Evolutionary conservation across 2,797 vertebrate species (phyloP), one percentile per base, ranked within the genome.

Genomic region (Siniperca undulata): DNA sequence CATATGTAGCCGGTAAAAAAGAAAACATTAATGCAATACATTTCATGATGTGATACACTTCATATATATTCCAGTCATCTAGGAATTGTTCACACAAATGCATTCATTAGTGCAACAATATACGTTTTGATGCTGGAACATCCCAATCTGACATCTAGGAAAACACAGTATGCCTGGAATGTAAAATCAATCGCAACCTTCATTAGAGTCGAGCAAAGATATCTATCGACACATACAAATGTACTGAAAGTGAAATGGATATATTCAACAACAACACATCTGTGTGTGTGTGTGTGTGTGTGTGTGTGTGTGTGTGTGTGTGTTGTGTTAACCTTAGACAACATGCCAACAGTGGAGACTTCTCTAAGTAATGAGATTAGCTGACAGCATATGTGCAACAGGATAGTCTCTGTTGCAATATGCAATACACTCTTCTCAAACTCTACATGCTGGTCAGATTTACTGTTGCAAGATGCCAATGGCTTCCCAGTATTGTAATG

Each of bases 361-460:
- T 81, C 70, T 78, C 85, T 66, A 91, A 87, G 82, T 94, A 95
- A 95, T 92, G 82, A 90, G 90, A 95, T 95, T 94, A 95, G 62
- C 84, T 20, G 74, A 80, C 92, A 91, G 92, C 82, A 60, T 87
- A 55, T 78, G 84, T 89, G 92, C 89, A 94, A 92, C 86, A 86
- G 79, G 89, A 93, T 93, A 90, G 80, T 85, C 81, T 90, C 83
- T 77, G 81, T 59, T 86, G 76, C 81, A 70, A 46, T 60, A 62
- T 86, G 76, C 81, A 70, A 46, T 60, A 62, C 66, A 60, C 70
- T 73, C 61, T 61, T 76, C 74, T 22, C 65, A 75, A 30, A 64
- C 42, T 62, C 61, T 17, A 16, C 56, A 69, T 46, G 22, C 55
- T 81, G 85, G 80, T 77, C 66, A 75, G 80, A 88, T 86, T 86